Evolutionary conservation across 2,888 invertebrate genomes (phyloP).

Genomic region (Zygothrica quintamaculata): DNA sequence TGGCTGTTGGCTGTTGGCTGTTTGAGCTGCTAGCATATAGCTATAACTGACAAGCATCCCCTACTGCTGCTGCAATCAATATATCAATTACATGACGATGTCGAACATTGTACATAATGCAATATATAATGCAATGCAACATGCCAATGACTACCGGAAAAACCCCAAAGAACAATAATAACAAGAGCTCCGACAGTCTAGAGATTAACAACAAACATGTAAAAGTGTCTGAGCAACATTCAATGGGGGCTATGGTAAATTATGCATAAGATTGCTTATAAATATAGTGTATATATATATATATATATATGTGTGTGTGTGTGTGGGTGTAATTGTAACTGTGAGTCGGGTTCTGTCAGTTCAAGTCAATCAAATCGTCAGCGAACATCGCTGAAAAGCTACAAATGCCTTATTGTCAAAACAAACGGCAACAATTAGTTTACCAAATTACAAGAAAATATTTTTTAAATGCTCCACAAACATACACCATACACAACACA

Average conservation of each 20-base stretch:
- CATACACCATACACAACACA: constrained; percentile 39
- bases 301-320: neutral
- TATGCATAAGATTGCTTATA: constrained; percentile 6
- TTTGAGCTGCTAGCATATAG: too few species aligned
- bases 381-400: constrained; percentile 71
- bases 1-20: constrained; percentile 11
- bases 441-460: constrained; percentile 82
- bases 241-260: constrained; percentile 31
- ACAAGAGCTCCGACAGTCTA: constrained; percentile 3
- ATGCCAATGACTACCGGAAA: constrained; percentile 65
- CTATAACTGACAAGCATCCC: constrained; percentile 17
- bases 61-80: constrained; percentile 51
- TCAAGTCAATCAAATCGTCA: constrained; percentile 73
- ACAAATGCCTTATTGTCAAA: constrained; percentile 84
- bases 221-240: constrained; percentile 35
- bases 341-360: constrained; percentile 50
- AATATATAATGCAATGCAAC: constrained; percentile 48
- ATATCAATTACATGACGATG: constrained; percentile 74
- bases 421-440: constrained; percentile 82
- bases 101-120: constrained; percentile 70
- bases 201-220: constrained; percentile 38
- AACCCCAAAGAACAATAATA: constrained; percentile 53
- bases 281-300: too few species aligned
- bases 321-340: neutral
- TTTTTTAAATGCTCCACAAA: constrained; percentile 75